Percentiles rank a stretch among this genome's conserved stretches.
These are phyloP conservation scores for Philypnodon macrostomus DNA, from an alignment of 2,797 vertebrate genomes.

Conservation along the genomic window DNA sequence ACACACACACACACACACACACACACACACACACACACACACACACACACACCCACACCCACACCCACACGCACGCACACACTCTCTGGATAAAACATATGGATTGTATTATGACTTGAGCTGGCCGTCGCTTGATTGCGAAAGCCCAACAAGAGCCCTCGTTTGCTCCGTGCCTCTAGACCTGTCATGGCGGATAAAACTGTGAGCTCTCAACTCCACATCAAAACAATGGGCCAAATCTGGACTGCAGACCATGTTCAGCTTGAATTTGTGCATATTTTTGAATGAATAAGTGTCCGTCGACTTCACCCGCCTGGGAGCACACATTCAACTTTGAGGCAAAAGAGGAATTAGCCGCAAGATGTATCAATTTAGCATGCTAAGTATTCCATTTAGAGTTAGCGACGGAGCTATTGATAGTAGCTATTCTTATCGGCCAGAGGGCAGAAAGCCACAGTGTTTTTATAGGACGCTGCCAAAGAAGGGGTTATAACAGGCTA, in stretches of 20 bases:
- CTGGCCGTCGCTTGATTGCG: constrained; percentile 75
- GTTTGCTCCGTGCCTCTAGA: constrained; percentile 67
- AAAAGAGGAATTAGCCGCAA: constrained; percentile 64
- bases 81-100: constrained; percentile 67
- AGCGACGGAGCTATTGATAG: constrained; percentile 59
- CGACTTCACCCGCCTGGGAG: constrained; percentile 62
- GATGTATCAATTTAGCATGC: constrained; percentile 77
- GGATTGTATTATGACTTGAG: constrained; percentile 67
- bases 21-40: constrained; percentile 30
- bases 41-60: constrained; percentile 26
- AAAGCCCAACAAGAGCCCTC: constrained; percentile 66
- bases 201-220: constrained; percentile 66
- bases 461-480: constrained; percentile 76
- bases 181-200: constrained; percentile 75
- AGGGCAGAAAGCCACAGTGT: constrained; percentile 69
- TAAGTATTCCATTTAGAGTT: constrained; percentile 70
- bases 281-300: constrained; percentile 52
- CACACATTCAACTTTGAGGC: constrained; percentile 56
- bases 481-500: constrained; percentile 87
- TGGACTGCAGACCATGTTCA: constrained; percentile 58
- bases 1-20: no score
- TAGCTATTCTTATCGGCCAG: constrained; percentile 49
- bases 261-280: constrained; percentile 46
- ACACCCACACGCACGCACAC: constrained; percentile 37
- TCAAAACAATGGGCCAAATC: constrained; percentile 69